Evolutionary conservation across 2,888 invertebrate genomes (phyloP), one percentile per base, ranked within the genome.

Genomic region (Horisme vitalbata): DNA sequence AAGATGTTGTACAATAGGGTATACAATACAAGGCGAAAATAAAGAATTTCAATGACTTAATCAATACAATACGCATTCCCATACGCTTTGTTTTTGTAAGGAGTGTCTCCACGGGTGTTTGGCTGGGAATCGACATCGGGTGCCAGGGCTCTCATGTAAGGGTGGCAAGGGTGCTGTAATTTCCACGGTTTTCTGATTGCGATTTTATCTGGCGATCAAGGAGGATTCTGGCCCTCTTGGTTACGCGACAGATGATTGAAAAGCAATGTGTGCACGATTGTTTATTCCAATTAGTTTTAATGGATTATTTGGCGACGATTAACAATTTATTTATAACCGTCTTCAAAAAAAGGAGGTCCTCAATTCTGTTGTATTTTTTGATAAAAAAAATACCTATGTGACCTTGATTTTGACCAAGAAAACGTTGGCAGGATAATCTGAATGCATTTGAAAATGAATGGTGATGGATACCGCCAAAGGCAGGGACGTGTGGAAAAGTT

Each of bases 11-110:
- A 83, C 79, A 82, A 79, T 66, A 59, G 58, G 6, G 8, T 11
- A 8, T 9, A 45, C 45, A 45, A 23, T 24, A 63, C 61, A 55
- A 75, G 74, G 75, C 75, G 71, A 72, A 82, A 77, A 81, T 77
- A 77, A 74, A 63, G 71, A 68, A 75, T 82, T 85, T 84, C 77
- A 79, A 80, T 83, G 83, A 82, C 69, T 88, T 84, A 87, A 88
- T 89, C 88, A 89, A 89, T 88, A 89, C 81, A 86, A 84, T 83
- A 75, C 67, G 71, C 79, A 86, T 88, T 85, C 86, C 83, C 80
- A 85, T 87, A 84, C 71, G 70, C 63, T 76, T 84, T 86, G 85
- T 86, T 87, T 87, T 83, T 83, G 70, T 60, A 60, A 27, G 11
- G 66, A 55, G 70, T 71, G 65, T 63, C 77, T 41, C 82, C 36